A percentile compares a stretch with the other conserved stretches of the same genome.
These are phyloP conservation scores for Cerceris ruficornis DNA, from an alignment of 2,888 invertebrate species.

Conservation along the genomic window DNA sequence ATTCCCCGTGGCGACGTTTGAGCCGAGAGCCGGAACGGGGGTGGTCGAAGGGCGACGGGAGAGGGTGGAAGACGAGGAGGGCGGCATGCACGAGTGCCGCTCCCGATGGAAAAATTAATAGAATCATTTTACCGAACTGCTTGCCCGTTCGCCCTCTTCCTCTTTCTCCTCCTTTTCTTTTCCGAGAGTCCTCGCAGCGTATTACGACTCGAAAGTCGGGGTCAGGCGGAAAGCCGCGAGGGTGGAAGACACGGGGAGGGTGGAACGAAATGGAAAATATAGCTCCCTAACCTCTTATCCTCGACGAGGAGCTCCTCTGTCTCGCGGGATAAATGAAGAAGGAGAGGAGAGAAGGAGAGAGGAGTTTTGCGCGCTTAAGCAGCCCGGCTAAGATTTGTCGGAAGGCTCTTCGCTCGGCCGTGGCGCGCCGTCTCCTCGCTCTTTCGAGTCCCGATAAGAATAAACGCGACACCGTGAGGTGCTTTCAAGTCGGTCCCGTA, in stretches of 20 bases:
- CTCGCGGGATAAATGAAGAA: slow-evolving; percentile 65
- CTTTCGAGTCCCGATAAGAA: slow-evolving; percentile 51
- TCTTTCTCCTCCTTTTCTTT: slow-evolving; percentile 19
- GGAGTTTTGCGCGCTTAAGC: slow-evolving; percentile 73
- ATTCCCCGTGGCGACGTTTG: slow-evolving; percentile 50
- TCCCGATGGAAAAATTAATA: slow-evolving; percentile 81
- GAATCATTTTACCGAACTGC: slow-evolving; percentile 79
- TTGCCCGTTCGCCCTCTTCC: slow-evolving; percentile 41
- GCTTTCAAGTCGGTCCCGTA: slow-evolving; percentile 35
- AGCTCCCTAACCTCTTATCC: slow-evolving; percentile 58
- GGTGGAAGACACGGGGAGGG: slow-evolving; percentile 36
- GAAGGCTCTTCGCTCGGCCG: slow-evolving; percentile 57
- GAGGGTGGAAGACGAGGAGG: slow-evolving; percentile 55
- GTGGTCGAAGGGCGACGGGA: slow-evolving; percentile 9
- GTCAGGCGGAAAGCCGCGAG: slow-evolving; percentile 38
- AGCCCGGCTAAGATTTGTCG: slow-evolving; percentile 73
- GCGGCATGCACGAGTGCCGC: slow-evolving; percentile 80
- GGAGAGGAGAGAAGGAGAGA: too few species aligned
- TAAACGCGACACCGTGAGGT: slow-evolving; percentile 25
- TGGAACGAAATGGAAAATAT: slow-evolving; percentile 69
- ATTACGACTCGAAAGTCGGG: slow-evolving; percentile 58
- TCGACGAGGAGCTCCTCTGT: slow-evolving; percentile 51
- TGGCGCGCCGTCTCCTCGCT: slow-evolving; percentile 22
- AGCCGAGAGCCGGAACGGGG: slow-evolving; percentile 5
- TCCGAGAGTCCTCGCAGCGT: slow-evolving; percentile 12